A percentile compares a stretch with the other conserved stretches of the same genome.
phyloP scores from a whole-genome alignment of 2,113 vertebrate species.

The Gnathonemus echidnorhynchus region DNA sequence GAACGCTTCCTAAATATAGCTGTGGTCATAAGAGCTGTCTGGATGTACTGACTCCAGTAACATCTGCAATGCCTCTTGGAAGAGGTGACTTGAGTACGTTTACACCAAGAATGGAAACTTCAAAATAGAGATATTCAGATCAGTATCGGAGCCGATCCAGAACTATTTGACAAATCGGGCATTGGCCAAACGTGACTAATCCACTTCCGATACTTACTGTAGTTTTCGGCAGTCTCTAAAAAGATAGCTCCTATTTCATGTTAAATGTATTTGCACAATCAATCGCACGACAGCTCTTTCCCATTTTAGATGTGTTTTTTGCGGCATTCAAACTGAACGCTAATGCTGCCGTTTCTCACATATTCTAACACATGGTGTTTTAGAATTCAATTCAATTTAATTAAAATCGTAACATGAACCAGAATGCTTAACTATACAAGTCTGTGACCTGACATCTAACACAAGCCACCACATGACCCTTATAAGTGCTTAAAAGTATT shows the following conservation, averaged over 20 bases:
- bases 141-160: too few species aligned
- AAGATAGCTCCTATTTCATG: too few species aligned
- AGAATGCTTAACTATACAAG: neutral
- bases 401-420: neutral
- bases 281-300: too few species aligned
- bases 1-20: neutral
- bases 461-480: neutral
- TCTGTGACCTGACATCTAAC: neutral
- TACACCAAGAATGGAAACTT: neutral
- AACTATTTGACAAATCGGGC: too few species aligned
- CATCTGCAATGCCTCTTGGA: neutral
- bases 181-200: too few species aligned
- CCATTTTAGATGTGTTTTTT: too few species aligned
- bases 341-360: neutral
- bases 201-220: too few species aligned
- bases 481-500: neutral
- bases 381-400: neutral
- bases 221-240: too few species aligned
- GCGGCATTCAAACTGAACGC: too few species aligned
- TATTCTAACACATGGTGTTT: neutral
- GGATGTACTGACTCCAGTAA: neutral
- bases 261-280: too few species aligned
- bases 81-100: neutral
- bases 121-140: neutral
- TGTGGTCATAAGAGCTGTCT: neutral